Conservation (phyloP, 2,888 invertebrate genomes). For the Zaprionus lineosus region DNA sequence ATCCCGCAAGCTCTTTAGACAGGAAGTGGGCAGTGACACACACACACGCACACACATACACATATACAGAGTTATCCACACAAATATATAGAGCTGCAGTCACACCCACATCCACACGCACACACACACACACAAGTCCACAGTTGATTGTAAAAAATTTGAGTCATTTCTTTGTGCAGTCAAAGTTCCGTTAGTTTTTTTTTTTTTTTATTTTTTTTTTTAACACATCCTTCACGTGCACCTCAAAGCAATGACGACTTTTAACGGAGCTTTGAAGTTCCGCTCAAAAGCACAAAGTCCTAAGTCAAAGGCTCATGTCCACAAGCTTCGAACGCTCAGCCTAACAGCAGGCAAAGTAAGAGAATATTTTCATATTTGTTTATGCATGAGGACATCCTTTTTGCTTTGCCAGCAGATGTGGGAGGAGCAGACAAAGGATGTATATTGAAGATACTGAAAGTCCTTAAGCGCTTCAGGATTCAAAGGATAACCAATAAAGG, state of each 20-base stretch:
- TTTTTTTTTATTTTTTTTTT: background rate
- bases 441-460: too few species aligned
- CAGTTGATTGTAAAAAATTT: slow-evolving; percentile 30
- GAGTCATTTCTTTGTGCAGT: slow-evolving; percentile 34
- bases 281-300: slow-evolving; percentile 45
- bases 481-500: too few species aligned
- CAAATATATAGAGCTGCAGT: slow-evolving; percentile 14
- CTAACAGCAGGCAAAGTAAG: slow-evolving; percentile 16
- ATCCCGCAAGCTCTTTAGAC: slow-evolving; percentile 3
- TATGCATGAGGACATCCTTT: too few species aligned
- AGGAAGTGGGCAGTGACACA: slow-evolving; percentile 27
- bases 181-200: slow-evolving; percentile 27
- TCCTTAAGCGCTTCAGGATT: too few species aligned
- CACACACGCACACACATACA: background rate
- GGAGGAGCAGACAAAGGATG: too few species aligned
- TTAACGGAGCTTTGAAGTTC: slow-evolving; percentile 51
- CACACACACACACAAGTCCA: background rate
- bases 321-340: slow-evolving; percentile 31
- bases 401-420: too few species aligned
- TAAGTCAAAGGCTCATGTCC: slow-evolving; percentile 49
- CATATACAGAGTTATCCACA: too few species aligned
- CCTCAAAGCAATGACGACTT: slow-evolving; percentile 36
- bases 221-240: slow-evolving; percentile 5
- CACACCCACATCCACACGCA: slow-evolving; percentile 3
- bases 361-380: slow-evolving; percentile 37